These are phyloP conservation scores for Caenorhabditis brenneri DNA, from an alignment of 1,140 invertebrate genomes.

Conservation along the genomic window DNA sequence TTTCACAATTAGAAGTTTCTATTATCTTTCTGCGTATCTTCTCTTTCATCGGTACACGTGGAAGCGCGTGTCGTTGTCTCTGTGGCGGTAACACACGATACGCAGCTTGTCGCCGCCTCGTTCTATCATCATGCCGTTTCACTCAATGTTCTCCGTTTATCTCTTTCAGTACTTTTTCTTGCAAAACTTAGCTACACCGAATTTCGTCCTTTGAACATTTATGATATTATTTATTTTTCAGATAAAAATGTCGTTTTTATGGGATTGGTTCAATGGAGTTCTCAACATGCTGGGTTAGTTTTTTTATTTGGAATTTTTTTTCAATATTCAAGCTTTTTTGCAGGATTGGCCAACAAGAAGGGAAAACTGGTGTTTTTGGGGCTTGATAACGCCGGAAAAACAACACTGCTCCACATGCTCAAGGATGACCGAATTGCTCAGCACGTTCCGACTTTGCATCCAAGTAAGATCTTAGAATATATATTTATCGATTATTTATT, in stretches of 20 bases:
- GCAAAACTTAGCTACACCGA: not conserved
- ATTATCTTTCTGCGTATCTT: slow-evolving; percentile 8
- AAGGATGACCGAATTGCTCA: slow-evolving; percentile 98
- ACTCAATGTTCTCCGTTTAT: not conserved
- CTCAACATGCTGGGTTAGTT: slow-evolving; percentile 58
- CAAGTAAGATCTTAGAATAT: slow-evolving; percentile 79
- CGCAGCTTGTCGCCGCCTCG: slow-evolving; percentile 6
- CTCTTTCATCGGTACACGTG: slow-evolving; percentile 17
- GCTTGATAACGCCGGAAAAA: slow-evolving; percentile 98
- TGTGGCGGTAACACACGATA: slow-evolving; percentile 6
- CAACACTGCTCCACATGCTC: slow-evolving; percentile 96
- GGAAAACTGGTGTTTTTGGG: slow-evolving; percentile 97
- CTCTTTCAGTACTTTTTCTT: not conserved
- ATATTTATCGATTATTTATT: too few species aligned
- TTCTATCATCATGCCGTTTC: not conserved
- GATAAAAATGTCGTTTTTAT: slow-evolving; percentile 59
- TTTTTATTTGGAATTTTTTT: not conserved
- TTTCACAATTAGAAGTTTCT: too few species aligned
- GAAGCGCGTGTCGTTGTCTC: slow-evolving; percentile 23
- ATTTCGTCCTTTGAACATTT: not conserved
- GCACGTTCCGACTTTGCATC: slow-evolving; percentile 97
- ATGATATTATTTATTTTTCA: not conserved
- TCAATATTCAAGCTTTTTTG: slow-evolving; percentile 2
- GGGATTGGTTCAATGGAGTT: slow-evolving; percentile 59
- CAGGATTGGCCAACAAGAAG: slow-evolving; percentile 96